These are phyloP conservation scores for Trichopoda pennipes DNA, from an alignment of 2,888 invertebrate genomes.

Conservation along the genomic window DNA sequence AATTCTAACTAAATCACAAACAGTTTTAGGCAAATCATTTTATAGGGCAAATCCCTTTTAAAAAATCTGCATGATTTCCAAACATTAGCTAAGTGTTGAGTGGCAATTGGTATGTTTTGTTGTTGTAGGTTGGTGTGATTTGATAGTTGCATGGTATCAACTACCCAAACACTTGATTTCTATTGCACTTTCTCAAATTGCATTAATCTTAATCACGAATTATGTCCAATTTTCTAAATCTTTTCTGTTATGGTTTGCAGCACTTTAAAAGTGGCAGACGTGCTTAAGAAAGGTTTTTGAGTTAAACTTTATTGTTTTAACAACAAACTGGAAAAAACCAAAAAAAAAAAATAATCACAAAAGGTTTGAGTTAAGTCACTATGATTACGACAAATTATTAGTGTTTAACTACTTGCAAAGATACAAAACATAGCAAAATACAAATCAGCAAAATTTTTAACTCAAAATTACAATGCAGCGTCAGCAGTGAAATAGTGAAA, in stretches of 20 bases:
- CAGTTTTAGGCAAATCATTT: not conserved
- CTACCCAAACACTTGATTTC: conserved; percentile 56
- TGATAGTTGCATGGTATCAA: conserved; percentile 37
- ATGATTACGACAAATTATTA: conserved; percentile 36
- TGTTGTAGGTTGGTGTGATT: not conserved
- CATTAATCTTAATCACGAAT: conserved; percentile 52
- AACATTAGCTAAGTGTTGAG: not conserved
- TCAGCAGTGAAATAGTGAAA: no score
- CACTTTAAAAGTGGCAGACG: not conserved
- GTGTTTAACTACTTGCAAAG: conserved; percentile 26
- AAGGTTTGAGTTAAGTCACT: conserved; percentile 14
- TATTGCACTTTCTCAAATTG: conserved; percentile 57
- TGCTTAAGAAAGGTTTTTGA: not conserved
- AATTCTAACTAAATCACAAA: no score
- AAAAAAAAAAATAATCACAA: not conserved
- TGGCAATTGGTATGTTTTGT: not conserved
- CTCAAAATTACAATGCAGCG: no score
- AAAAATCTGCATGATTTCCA: conserved; percentile 18
- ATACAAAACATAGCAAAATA: not conserved
- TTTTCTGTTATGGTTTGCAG: conserved; percentile 25
- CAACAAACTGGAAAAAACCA: not conserved
- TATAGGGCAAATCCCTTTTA: not conserved
- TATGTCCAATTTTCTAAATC: conserved; percentile 57
- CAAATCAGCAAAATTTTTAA: not conserved
- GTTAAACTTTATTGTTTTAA: conserved; percentile 19